Conservation (phyloP, 2,113 vertebrate species). For the Shinisaurus crocodilurus region DNA sequence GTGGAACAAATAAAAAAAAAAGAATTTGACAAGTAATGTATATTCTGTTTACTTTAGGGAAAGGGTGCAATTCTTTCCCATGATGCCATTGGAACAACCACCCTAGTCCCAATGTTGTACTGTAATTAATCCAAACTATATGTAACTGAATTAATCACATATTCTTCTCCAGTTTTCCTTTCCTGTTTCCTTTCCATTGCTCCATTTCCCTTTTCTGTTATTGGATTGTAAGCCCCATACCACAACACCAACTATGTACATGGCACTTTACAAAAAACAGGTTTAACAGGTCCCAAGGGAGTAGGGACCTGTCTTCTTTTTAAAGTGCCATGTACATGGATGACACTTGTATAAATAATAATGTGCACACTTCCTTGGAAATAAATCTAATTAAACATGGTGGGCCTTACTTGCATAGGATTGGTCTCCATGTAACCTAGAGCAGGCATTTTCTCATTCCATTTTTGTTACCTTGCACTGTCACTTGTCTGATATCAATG, state of each 20-base stretch:
- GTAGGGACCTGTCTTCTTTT: no score
- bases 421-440: neutral
- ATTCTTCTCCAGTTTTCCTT: neutral
- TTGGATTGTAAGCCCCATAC: neutral
- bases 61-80: neutral
- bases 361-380: neutral
- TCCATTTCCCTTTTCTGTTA: neutral
- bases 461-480: neutral
- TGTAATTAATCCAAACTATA: no score
- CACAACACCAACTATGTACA: no score
- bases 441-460: accelerated
- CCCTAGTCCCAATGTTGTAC: no score
- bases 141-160: neutral
- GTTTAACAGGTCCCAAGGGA: no score
- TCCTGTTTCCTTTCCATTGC: neutral
- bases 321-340: neutral
- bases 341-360: neutral
- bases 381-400: neutral
- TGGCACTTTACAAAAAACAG: no score
- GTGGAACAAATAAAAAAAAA: accelerated
- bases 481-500: neutral
- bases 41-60: neutral
- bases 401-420: neutral
- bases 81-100: no score
- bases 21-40: neutral